Percentiles rank a stretch among this genome's conserved stretches.
Evolutionary conservation across 2,888 invertebrate genomes (phyloP).

Genomic region (Therioaphis trifolii): DNA sequence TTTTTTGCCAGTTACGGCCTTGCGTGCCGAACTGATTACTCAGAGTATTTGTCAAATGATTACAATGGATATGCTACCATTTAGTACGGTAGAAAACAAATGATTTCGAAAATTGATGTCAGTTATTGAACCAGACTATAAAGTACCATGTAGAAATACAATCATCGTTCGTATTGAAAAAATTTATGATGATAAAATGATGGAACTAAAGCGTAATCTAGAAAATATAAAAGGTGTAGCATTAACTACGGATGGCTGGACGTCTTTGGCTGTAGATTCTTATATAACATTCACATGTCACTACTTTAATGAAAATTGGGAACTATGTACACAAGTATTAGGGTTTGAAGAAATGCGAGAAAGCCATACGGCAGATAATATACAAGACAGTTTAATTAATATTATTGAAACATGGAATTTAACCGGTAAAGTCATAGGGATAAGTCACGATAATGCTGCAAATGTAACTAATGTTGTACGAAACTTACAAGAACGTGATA

Average conservation of each 20-base stretch:
- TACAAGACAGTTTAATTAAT: constrained; percentile 1
- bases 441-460: constrained; percentile 20
- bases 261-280: constrained; percentile 30
- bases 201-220: no score
- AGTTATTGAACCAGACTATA: constrained; percentile 16
- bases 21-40: no score
- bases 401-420: constrained; percentile 21
- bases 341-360: constrained; percentile 27
- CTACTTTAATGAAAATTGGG: constrained; percentile 27
- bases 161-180: constrained; percentile 16
- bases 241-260: constrained; percentile 28
- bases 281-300: constrained; percentile 27
- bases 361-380: background rate
- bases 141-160: constrained; percentile 13
- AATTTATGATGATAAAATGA: no score
- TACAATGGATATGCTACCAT: no score
- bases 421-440: constrained; percentile 18
- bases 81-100: constrained; percentile 3
- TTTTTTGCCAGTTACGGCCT: no score
- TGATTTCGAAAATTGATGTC: constrained; percentile 13
- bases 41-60: no score
- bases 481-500: constrained; percentile 8
- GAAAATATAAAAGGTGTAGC: no score
- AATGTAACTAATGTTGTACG: constrained; percentile 4
- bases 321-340: constrained; percentile 6